Percentiles rank a stretch among this genome's conserved stretches.
Conservation (phyloP, 2,113 vertebrate genomes). For the Heterotis niloticus region DNA sequence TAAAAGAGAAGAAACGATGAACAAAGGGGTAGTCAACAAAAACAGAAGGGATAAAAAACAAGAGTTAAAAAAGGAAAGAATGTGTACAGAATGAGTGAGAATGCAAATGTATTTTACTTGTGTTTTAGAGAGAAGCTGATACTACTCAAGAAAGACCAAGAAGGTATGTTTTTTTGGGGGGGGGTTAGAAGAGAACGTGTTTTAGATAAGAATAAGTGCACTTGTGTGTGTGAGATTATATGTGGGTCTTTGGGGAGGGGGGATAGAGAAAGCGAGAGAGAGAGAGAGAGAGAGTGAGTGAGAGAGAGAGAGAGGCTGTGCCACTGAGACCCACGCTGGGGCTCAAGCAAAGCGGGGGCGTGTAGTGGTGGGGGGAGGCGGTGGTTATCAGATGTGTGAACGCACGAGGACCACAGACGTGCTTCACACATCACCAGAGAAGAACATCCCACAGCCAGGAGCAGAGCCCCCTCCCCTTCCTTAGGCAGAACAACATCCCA, state of each 20-base stretch:
- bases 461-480: not conserved
- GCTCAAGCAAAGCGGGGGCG: not conserved
- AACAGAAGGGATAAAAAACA: not conserved
- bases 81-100: not conserved
- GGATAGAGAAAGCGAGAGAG: too few species aligned
- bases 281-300: not conserved
- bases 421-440: not conserved
- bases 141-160: too few species aligned
- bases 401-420: not conserved
- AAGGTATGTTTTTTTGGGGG: too few species aligned
- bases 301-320: not conserved
- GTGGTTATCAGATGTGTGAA: not conserved
- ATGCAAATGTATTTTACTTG: not conserved
- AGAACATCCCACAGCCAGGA: constrained; percentile 3
- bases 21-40: not conserved
- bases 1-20: not conserved
- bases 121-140: too few species aligned
- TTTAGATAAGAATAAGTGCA: not conserved
- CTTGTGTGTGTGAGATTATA: not conserved
- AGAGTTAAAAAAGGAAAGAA: not conserved
- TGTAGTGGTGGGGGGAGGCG: not conserved
- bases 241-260: not conserved
- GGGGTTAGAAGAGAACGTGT: too few species aligned
- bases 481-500: not conserved
- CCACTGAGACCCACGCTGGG: constrained; percentile 9